Evolutionary conservation across 1,140 invertebrate genomes (phyloP).

Genomic region (Brachionus plicatilis): DNA sequence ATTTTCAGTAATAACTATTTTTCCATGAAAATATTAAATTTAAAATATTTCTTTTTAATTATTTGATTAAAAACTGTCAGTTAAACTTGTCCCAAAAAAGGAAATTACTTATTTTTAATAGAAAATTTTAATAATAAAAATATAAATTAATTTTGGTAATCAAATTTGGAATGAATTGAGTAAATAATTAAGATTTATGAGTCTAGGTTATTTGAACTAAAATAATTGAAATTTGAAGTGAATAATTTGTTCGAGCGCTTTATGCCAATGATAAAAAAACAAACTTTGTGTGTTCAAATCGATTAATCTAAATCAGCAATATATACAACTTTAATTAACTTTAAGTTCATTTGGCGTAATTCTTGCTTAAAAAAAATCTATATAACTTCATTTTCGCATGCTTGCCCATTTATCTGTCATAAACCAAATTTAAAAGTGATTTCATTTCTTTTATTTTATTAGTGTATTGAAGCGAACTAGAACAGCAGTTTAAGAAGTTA

Average conservation of each 20-base stretch:
- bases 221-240: not conserved
- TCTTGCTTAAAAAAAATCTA: not conserved
- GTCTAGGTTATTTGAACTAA: not conserved
- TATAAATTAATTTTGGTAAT: not conserved
- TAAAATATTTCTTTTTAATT: too few relatives aligned
- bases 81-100: not conserved
- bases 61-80: not conserved
- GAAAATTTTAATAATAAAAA: not conserved
- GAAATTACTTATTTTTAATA: not conserved
- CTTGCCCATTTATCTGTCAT: not conserved
- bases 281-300: not conserved
- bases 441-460: not conserved
- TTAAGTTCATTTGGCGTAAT: not conserved
- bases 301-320: not conserved
- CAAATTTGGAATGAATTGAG: not conserved
- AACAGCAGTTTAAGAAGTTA: not conserved
- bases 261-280: not conserved
- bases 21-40: too few relatives aligned
- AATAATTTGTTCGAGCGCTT: not conserved
- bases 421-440: not conserved
- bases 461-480: not conserved
- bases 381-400: not conserved
- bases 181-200: not conserved
- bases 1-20: too few relatives aligned
- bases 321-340: not conserved